phyloP scores from a whole-genome alignment of 2,888 invertebrate genomes.

The Ophion ellenae region DNA sequence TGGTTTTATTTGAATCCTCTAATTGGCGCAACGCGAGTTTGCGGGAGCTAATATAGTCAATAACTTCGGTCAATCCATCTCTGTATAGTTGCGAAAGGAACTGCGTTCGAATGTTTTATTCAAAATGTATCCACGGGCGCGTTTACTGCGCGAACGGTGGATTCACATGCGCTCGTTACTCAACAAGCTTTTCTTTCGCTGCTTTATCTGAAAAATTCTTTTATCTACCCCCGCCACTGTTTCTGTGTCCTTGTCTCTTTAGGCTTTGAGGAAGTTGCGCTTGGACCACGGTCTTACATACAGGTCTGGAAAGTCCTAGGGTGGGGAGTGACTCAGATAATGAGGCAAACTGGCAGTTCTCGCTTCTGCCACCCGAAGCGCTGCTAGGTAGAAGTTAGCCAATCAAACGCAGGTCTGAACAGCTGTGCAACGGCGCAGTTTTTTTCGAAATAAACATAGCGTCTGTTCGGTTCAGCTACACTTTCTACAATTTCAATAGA shows the following conservation, averaged over 20 bases:
- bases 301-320: no score
- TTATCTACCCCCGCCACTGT: neutral
- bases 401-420: no score
- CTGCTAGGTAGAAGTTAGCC: no score
- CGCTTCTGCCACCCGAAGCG: no score
- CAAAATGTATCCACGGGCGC: neutral
- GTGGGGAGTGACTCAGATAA: no score
- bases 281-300: neutral
- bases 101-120: neutral
- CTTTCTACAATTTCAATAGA: no score
- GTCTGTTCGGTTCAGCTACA: no score
- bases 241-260: slow-evolving; percentile 4
- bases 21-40: slow-evolving; percentile 17
- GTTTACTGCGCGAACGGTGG: neutral
- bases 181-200: slow-evolving; percentile 4
- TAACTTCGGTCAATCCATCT: slow-evolving; percentile 57
- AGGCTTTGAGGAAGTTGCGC: slow-evolving; percentile 5
- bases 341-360: no score
- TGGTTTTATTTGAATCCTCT: slow-evolving; percentile 39
- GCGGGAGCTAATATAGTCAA: slow-evolving; percentile 48
- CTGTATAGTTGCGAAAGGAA: slow-evolving; percentile 1
- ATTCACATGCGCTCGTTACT: neutral
- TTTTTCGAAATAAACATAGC: no score
- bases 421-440: no score
- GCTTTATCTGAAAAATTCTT: slow-evolving; percentile 1